Evolutionary conservation across 53 echinoderm and acorn worm species (phyloP).

Genomic region (Paracentrotus lividus): DNA sequence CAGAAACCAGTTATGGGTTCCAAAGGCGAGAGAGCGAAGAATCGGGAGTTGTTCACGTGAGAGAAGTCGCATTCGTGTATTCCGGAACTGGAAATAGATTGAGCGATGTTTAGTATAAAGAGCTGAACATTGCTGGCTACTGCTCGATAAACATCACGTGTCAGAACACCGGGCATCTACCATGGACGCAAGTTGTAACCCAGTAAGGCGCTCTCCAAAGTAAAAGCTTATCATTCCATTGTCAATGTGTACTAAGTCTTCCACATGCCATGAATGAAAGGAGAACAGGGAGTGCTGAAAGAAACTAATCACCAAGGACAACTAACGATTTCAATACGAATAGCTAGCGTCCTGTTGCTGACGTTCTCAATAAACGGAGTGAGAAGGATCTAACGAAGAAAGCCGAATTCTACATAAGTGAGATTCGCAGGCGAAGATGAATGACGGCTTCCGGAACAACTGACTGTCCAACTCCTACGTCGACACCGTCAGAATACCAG

Average conservation of each 20-base stretch:
- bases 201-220: slow-evolving; percentile 88
- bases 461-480: too few species aligned
- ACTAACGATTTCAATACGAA: slow-evolving; percentile 74
- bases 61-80: slow-evolving; percentile 95
- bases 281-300: slow-evolving; percentile 85
- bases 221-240: slow-evolving; percentile 86
- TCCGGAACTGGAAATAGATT: slow-evolving; percentile 97
- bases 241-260: too few species aligned
- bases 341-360: slow-evolving; percentile 36
- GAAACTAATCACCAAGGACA: slow-evolving; percentile 83
- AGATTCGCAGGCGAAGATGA: slow-evolving; percentile 46
- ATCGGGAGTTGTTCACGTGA: slow-evolving; percentile 87
- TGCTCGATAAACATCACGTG: slow-evolving; percentile 83
- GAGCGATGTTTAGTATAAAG: slow-evolving; percentile 81
- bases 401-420: slow-evolving; percentile 37
- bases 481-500: too few species aligned
- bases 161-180: slow-evolving; percentile 89
- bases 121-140: slow-evolving; percentile 86
- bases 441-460: neutral
- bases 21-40: slow-evolving; percentile 76
- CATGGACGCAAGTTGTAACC: slow-evolving; percentile 90
- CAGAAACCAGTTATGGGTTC: slow-evolving; percentile 63
- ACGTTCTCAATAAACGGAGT: slow-evolving; percentile 61
- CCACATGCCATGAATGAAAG: slow-evolving; percentile 97
- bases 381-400: slow-evolving; percentile 57